A percentile compares a stretch with the other conserved stretches of the same genome.
Evolutionary conservation across 2,797 vertebrate genomes (phyloP).

Genomic region (Fringilla coelebs): DNA sequence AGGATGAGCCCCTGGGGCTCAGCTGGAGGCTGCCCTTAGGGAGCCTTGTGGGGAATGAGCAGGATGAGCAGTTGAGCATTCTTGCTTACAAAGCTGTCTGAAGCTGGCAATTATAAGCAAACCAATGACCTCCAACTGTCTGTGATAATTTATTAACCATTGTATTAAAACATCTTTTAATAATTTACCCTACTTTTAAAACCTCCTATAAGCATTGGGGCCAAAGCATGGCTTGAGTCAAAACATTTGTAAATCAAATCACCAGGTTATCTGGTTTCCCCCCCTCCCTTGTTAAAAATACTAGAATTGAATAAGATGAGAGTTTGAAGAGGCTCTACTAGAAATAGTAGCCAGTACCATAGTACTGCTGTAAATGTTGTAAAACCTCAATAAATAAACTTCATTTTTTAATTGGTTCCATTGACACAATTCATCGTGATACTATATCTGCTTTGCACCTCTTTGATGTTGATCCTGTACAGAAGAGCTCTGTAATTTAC

Average conservation of each 20-base stretch:
- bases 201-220: background rate
- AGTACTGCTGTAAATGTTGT: background rate
- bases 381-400: background rate
- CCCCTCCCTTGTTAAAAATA: background rate
- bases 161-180: slow-evolving; percentile 25
- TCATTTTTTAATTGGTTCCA: slow-evolving; percentile 9
- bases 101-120: slow-evolving; percentile 4
- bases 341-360: background rate
- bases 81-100: slow-evolving; percentile 6
- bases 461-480: slow-evolving; percentile 9
- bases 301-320: background rate
- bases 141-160: slow-evolving; percentile 23
- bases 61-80: background rate
- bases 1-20: background rate
- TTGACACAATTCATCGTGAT: background rate
- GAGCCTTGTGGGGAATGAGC: background rate
- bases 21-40: background rate
- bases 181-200: slow-evolving; percentile 17
- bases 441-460: background rate
- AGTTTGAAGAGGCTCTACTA: background rate
- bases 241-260: background rate
- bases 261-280: background rate
- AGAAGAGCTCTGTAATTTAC: background rate
- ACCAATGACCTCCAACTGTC: background rate
- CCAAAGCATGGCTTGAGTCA: background rate